A percentile compares a stretch with the other conserved stretches of the same genome.
Conservation (phyloP, 2,113 vertebrate genomes). For the Paraplagusia blochii region DNA sequence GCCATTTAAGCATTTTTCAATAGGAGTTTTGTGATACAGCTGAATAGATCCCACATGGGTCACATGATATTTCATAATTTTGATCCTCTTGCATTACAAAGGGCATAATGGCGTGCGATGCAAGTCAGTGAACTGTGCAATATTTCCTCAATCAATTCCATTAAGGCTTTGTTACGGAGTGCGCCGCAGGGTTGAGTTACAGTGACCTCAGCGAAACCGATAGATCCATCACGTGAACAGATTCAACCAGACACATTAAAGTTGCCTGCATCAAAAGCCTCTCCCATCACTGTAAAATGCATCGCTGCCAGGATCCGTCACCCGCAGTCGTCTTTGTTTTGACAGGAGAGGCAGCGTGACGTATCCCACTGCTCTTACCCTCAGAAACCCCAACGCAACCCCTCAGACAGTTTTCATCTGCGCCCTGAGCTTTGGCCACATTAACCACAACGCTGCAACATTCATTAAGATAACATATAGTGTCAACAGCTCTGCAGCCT, state of each 20-base stretch:
- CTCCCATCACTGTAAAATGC: conserved; percentile 3
- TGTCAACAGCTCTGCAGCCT: conserved; percentile 64
- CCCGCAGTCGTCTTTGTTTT: conserved; percentile 60
- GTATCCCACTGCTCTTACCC: conserved; percentile 44
- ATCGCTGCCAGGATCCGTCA: conserved; percentile 26
- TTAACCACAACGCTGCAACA: conserved; percentile 61
- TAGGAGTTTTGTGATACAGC: conserved; percentile 64
- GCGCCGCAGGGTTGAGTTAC: conserved; percentile 39
- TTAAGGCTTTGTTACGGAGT: conserved; percentile 68
- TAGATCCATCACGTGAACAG: conserved; percentile 49
- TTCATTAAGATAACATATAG: conserved; percentile 77
- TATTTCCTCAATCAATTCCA: conserved; percentile 61
- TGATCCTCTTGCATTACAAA: conserved; percentile 60
- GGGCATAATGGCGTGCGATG: conserved; percentile 57
- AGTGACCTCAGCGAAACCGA: conserved; percentile 54
- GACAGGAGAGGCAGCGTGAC: conserved; percentile 52
- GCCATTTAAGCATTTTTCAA: conserved; percentile 67
- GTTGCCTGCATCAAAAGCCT: conserved; percentile 10
- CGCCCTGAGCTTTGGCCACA: conserved; percentile 54
- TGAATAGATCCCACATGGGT: conserved; percentile 71
- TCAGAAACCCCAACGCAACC: background rate
- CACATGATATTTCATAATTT: conserved; percentile 70
- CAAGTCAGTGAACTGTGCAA: conserved; percentile 57
- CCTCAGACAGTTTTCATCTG: conserved; percentile 26
- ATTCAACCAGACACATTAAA: conserved; percentile 22